phyloP scores from a whole-genome alignment of 2,888 invertebrate genomes.

The Agrotis segetum region DNA sequence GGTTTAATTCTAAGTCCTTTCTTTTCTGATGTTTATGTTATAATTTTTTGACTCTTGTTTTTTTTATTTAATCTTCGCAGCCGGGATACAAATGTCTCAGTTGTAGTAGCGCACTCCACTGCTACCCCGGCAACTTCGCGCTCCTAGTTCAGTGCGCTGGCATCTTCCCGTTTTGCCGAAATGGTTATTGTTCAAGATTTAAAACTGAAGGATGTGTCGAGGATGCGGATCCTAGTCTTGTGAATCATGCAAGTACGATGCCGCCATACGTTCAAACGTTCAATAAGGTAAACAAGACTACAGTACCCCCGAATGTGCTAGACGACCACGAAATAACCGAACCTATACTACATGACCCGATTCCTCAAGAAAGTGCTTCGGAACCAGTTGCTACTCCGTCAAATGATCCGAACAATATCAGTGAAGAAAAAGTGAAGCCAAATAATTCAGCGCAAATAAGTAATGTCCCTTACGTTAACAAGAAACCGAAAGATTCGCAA shows the following conservation, averaged over 20 bases:
- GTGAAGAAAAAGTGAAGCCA: constrained; percentile 1
- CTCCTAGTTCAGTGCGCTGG: constrained; percentile 72
- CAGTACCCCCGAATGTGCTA: constrained; percentile 12
- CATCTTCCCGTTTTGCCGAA: constrained; percentile 69
- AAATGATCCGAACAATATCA: constrained; percentile 25
- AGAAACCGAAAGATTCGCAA: constrained; percentile 26
- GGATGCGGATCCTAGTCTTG: constrained; percentile 39
- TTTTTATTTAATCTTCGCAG: constrained; percentile 58
- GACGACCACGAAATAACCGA: constrained; percentile 4
- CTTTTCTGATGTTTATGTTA: neutral
- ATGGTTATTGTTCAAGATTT: constrained; percentile 71
- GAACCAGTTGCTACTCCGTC: constrained; percentile 17
- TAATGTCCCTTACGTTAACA: neutral
- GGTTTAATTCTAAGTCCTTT: neutral
- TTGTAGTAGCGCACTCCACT: constrained; percentile 72
- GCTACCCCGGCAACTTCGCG: constrained; percentile 70
- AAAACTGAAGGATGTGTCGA: constrained; percentile 67
- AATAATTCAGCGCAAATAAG: neutral
- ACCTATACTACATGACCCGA: constrained; percentile 9
- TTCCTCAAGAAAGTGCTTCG: constrained; percentile 31
- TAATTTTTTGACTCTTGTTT: neutral
- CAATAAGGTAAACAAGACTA: constrained; percentile 35
- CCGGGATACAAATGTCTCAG: constrained; percentile 72
- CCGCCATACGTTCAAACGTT: constrained; percentile 39
- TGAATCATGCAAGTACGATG: constrained; percentile 32